A percentile compares a stretch with the other conserved stretches of the same genome.
Conservation (phyloP, 2,797 vertebrate genomes). For the Xerus rutilus region DNA sequence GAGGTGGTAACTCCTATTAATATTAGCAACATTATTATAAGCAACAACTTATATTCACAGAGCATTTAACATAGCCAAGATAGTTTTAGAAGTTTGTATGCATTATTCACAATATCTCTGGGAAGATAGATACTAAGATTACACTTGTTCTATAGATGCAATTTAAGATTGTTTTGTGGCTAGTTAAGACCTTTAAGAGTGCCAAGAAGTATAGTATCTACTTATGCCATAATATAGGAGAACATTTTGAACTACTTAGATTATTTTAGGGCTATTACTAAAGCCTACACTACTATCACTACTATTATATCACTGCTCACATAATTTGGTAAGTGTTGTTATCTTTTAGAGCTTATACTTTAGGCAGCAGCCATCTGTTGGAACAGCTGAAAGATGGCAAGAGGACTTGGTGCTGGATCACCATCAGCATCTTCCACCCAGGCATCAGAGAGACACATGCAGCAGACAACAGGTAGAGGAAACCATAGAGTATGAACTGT, state of each 20-base stretch:
- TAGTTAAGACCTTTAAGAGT: slow-evolving; percentile 28
- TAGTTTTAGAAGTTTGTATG: slow-evolving; percentile 50
- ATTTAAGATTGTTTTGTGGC: neutral
- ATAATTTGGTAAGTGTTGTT: neutral
- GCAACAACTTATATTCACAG: slow-evolving; percentile 6
- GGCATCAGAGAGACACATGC: slow-evolving; percentile 5
- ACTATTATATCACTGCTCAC: neutral
- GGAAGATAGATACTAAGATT: neutral
- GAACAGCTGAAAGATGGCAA: slow-evolving; percentile 34
- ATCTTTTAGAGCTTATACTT: slow-evolving; percentile 63
- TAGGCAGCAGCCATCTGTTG: slow-evolving; percentile 37
- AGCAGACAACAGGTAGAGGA: slow-evolving; percentile 60
- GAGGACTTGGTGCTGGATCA: slow-evolving; percentile 28
- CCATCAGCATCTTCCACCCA: slow-evolving; percentile 1
- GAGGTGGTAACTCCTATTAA: slow-evolving; percentile 3
- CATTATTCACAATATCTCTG: slow-evolving; percentile 13
- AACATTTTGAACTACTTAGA: slow-evolving; percentile 12
- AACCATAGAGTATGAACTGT: neutral
- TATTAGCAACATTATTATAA: slow-evolving; percentile 2
- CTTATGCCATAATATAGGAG: neutral
- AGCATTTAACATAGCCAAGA: neutral
- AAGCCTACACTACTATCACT: neutral
- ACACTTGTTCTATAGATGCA: slow-evolving; percentile 34
- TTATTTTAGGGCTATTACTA: neutral
- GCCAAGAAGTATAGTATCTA: slow-evolving; percentile 26